Conservation (phyloP, 2,113 vertebrate species). For the Sciurus niger region DNA sequence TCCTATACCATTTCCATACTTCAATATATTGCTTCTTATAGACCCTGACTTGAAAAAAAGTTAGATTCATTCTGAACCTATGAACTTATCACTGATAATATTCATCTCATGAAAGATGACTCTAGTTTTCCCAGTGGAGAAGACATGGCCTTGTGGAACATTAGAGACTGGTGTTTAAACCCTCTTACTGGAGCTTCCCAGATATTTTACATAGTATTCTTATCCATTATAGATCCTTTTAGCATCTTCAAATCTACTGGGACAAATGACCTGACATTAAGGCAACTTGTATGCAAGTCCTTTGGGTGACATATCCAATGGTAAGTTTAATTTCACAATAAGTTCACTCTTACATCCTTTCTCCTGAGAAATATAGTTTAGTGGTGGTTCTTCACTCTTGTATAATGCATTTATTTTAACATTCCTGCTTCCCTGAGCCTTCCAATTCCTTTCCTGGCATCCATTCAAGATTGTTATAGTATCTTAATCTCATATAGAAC, state of each 20-base stretch:
- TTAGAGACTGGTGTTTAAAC: neutral
- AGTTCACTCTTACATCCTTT: slow-evolving; percentile 5
- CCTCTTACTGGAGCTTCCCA: neutral
- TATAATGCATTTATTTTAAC: neutral
- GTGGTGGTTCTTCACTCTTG: slow-evolving; percentile 13
- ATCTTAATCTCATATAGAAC: neutral
- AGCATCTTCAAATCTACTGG: neutral
- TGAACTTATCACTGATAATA: neutral
- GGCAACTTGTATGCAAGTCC: neutral
- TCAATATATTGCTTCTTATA: neutral
- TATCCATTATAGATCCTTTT: neutral
- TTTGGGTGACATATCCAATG: neutral
- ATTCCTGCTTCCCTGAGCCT: neutral
- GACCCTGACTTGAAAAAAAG: no score
- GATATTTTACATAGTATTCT: neutral
- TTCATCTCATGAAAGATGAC: neutral
- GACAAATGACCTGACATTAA: neutral
- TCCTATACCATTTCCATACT: neutral
- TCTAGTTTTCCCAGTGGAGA: neutral
- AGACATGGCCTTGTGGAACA: neutral
- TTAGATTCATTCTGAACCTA: neutral
- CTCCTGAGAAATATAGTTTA: slow-evolving; percentile 28
- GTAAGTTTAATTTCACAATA: neutral
- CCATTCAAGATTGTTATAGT: neutral
- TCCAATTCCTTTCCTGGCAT: neutral